Evolutionary conservation across 1,140 invertebrate genomes (phyloP), one percentile per base, ranked within the genome.

Genomic region (Penaeus chinensis): DNA sequence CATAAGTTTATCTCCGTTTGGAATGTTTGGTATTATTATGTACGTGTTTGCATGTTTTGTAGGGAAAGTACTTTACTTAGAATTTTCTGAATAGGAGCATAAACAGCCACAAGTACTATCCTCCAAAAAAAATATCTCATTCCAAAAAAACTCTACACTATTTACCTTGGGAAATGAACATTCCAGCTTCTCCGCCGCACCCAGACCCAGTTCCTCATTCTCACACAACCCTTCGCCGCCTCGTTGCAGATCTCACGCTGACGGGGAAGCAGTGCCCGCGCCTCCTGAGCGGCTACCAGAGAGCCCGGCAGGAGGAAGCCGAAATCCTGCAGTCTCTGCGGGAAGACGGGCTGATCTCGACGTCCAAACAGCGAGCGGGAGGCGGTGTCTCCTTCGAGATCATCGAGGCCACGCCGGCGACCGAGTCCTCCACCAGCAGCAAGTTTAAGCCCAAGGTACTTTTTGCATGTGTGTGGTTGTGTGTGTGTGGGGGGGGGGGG

Each of bases 261-360:
- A 91, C 88, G 74, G 92, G 92, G 0, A 90, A 89, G 74, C 90
- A 90, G n/a, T 91, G 91, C 84, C 91, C 92, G 2, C 84, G 91
- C n/a, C 91, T 92, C 65, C 89, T 92, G 54, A 92, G 91, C 84
- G 92, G 92, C 19, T 92, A 92, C 84, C 92, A 92, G 77, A 90
- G 91, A 71, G 91, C 90, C 27, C 78, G 91, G 69, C 87, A 91
- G 80, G 91, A 92, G 78, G 92, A 93, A 78, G 87, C 90, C n/a
- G 87, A 90, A 27, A 91, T 93, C 42, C 80, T 93, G 60, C 90
- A 91, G 88, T 89, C 91, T 16, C 89, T 93, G 8, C 66, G 91
- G 80, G 91, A 93, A 82, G 92, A 93, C 82, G 92, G 92, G 0
- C 90, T 93, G 5, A 92, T 93, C 65, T 66, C 91, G 62, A 89